Evolutionary conservation across 2,797 vertebrate genomes (phyloP).

Genomic region (Sciurus vulgaris): DNA sequence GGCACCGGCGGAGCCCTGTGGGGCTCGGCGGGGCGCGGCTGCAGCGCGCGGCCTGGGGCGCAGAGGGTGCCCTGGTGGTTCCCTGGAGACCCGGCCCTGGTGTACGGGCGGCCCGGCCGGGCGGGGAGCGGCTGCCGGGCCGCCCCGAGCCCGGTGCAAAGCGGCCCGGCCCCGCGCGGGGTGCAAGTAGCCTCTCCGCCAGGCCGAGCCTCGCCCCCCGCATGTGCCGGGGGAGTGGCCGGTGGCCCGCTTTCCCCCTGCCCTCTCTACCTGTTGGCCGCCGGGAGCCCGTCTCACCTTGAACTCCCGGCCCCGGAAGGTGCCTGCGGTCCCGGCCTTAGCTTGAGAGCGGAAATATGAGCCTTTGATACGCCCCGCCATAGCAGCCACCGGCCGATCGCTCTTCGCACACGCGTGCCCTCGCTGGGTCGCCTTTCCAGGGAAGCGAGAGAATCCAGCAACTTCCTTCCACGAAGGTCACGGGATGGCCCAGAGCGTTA

Average conservation of each 20-base stretch:
- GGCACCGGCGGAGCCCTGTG: background rate
- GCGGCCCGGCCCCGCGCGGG: background rate
- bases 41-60: conserved; percentile 66
- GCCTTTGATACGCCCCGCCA: conserved; percentile 43
- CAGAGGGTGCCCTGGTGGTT: conserved; percentile 27
- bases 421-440: conserved; percentile 44
- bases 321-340: conserved; percentile 10
- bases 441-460: conserved; percentile 47
- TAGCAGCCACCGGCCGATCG: background rate
- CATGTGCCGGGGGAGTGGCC: conserved; percentile 76
- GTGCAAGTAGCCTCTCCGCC: background rate
- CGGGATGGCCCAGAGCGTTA: background rate
- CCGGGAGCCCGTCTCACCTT: conserved; percentile 72
- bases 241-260: background rate
- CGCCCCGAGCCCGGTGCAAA: background rate
- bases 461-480: conserved; percentile 78
- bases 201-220: conserved; percentile 65
- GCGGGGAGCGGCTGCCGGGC: background rate
- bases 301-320: conserved; percentile 73
- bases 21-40: conserved; percentile 65
- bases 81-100: conserved; percentile 2
- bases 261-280: conserved; percentile 81
- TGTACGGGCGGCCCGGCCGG: background rate
- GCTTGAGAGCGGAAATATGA: background rate
- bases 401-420: background rate